Evolutionary conservation across 2,113 vertebrate species (phyloP).

Genomic region (Alligator sinensis): DNA sequence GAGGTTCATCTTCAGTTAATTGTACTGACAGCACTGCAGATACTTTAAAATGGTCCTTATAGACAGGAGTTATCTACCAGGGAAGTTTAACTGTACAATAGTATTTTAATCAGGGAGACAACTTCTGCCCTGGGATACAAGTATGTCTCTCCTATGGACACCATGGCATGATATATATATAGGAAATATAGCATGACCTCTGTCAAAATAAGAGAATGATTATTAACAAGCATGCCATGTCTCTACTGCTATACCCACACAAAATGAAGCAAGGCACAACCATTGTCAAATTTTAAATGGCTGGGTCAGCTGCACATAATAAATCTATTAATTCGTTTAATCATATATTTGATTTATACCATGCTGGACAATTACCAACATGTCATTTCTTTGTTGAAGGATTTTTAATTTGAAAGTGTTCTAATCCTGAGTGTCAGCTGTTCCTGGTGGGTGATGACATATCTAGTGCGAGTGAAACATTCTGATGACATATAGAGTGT

Average conservation of each 20-base stretch:
- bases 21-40: not conserved
- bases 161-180: not conserved
- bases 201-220: conserved; percentile 33
- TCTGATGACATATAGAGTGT: conserved; percentile 77
- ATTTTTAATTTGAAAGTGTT: conserved; percentile 77
- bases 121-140: not conserved
- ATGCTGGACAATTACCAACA: conserved; percentile 71
- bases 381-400: conserved; percentile 76
- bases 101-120: not conserved
- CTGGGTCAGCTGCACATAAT: conserved; percentile 69
- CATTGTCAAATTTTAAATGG: conserved; percentile 60
- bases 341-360: conserved; percentile 72
- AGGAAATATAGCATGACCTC: conserved; percentile 29
- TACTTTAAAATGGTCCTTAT: not conserved
- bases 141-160: not conserved
- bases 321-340: conserved; percentile 70
- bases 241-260: conserved; percentile 39
- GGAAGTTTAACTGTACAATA: not conserved
- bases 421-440: conserved; percentile 78
- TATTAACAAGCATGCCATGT: conserved; percentile 3
- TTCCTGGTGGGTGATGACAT: conserved; percentile 76
- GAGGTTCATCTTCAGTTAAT: not conserved
- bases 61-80: not conserved
- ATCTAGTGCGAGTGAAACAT: conserved; percentile 75
- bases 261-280: conserved; percentile 2